Conservation (phyloP, 2,113 vertebrate genomes). For the Nettapus auritus region DNA sequence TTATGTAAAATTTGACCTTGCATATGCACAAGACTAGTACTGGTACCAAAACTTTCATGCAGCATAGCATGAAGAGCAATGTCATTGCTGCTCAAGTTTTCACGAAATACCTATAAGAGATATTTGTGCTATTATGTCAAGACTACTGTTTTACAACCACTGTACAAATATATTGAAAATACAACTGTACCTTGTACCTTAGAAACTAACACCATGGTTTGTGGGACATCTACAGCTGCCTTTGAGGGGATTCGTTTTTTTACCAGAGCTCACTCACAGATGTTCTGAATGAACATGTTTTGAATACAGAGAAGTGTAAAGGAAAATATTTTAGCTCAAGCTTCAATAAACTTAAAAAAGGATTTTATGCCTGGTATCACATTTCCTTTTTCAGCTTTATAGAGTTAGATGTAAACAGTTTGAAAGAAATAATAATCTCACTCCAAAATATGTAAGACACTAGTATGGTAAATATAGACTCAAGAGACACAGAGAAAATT, state of each 20-base stretch:
- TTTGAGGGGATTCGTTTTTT: not conserved
- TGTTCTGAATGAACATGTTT: not conserved
- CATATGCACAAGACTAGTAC: not conserved
- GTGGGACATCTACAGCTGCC: rapidly evolving
- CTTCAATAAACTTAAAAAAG: not conserved
- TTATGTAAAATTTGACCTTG: not conserved
- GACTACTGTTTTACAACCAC: not conserved
- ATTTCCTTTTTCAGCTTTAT: not conserved
- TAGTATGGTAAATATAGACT: not conserved
- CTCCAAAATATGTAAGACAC: not conserved
- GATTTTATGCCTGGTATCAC: not conserved
- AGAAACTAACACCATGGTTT: not conserved
- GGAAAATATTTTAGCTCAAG: not conserved
- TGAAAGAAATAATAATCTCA: not conserved
- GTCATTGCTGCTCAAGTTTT: not conserved
- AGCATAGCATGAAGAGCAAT: not conserved
- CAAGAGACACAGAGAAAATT: not conserved
- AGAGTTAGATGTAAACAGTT: not conserved
- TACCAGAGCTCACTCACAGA: not conserved
- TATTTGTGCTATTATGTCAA: not conserved
- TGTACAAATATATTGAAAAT: not conserved
- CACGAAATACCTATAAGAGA: not conserved
- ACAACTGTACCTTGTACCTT: not conserved
- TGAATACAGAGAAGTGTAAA: not conserved
- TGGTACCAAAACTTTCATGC: not conserved